phyloP scores from a whole-genome alignment of 1,140 invertebrate species.

The Caenorhabditis brenneri region DNA sequence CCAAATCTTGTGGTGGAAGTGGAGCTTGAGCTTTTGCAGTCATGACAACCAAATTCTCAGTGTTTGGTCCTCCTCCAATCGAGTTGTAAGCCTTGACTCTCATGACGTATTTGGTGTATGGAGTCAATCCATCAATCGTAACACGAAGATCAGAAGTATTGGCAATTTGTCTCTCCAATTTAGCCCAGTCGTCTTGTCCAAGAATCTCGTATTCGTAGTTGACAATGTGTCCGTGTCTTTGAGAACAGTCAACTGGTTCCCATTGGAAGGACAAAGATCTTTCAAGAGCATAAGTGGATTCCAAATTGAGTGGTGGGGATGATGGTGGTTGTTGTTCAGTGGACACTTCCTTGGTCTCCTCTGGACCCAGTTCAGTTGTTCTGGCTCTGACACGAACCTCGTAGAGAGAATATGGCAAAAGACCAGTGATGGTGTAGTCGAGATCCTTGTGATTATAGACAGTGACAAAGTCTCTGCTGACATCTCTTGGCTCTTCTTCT shows the following conservation, averaged over 20 bases:
- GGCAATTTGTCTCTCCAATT: slow-evolving; percentile 70
- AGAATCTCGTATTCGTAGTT: slow-evolving; percentile 71
- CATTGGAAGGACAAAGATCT: slow-evolving; percentile 69
- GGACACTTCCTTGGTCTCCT: slow-evolving; percentile 68
- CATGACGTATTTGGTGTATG: slow-evolving; percentile 68
- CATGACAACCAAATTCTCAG: slow-evolving; percentile 71
- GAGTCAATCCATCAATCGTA: slow-evolving; percentile 71
- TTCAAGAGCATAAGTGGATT: slow-evolving; percentile 68
- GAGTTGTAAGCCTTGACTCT: slow-evolving; percentile 68
- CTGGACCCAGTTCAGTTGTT: slow-evolving; percentile 70
- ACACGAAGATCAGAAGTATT: slow-evolving; percentile 66
- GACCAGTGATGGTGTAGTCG: slow-evolving; percentile 69
- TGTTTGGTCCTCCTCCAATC: slow-evolving; percentile 69
- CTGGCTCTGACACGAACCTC: slow-evolving; percentile 63
- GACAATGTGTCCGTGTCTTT: slow-evolving; percentile 67
- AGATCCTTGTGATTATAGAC: slow-evolving; percentile 71
- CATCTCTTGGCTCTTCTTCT: slow-evolving; percentile 70
- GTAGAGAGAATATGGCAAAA: slow-evolving; percentile 70
- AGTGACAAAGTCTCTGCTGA: slow-evolving; percentile 70
- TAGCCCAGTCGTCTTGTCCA: slow-evolving; percentile 70
- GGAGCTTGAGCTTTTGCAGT: slow-evolving; percentile 70
- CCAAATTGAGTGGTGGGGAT: slow-evolving; percentile 68
- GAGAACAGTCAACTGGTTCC: slow-evolving; percentile 71
- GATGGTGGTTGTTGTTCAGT: slow-evolving; percentile 69
- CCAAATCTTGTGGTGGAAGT: slow-evolving; percentile 70